Evolutionary conservation across 2,797 vertebrate species (phyloP).

Genomic region (Nannoperca obscura): DNA sequence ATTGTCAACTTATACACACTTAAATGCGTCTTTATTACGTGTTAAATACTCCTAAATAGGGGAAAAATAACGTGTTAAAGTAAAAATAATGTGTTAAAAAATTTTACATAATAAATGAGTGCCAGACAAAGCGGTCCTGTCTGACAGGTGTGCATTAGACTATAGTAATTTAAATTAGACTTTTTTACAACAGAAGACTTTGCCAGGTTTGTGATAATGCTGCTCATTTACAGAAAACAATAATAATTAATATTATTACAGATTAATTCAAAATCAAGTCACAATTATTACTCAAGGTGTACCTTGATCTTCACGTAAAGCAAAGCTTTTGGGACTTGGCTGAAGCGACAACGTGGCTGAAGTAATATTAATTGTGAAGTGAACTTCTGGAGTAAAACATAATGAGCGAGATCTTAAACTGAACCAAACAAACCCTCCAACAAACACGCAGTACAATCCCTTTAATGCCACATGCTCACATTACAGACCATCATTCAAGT

Average conservation of each 20-base stretch:
- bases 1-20: neutral
- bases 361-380: too few relatives aligned
- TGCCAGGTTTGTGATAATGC: neutral
- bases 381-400: neutral
- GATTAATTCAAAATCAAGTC: neutral
- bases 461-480: slow-evolving; percentile 37
- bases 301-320: neutral
- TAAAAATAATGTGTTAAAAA: neutral
- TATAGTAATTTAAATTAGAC: too few relatives aligned
- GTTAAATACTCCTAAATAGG: neutral
- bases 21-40: neutral
- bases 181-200: neutral
- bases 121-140: neutral
- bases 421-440: neutral
- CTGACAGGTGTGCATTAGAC: neutral
- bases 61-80: neutral
- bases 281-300: neutral
- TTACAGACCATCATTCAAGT: slow-evolving; percentile 55
- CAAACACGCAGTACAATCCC: neutral
- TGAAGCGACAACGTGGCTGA: too few relatives aligned
- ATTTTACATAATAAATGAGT: neutral
- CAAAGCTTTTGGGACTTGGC: neutral
- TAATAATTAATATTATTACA: neutral
- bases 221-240: neutral
- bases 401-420: neutral